These are phyloP conservation scores for Gorsachius magnificus DNA, from an alignment of 2,797 vertebrate genomes.

Conservation along the genomic window DNA sequence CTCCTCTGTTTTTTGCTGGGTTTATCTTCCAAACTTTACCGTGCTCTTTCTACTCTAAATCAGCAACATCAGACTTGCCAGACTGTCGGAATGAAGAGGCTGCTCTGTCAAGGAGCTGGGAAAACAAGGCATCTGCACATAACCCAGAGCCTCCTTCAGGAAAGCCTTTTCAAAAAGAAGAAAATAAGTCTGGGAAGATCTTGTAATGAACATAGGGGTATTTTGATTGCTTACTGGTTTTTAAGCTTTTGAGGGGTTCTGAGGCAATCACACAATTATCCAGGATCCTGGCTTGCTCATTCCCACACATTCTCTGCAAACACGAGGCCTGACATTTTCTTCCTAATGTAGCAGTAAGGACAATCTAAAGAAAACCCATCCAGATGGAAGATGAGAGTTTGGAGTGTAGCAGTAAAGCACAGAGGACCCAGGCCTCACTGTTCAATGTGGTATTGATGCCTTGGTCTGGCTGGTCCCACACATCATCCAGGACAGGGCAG, in stretches of 20 bases:
- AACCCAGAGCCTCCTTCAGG: not conserved
- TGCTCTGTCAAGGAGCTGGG: not conserved
- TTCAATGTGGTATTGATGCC: not conserved
- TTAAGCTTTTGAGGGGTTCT: not conserved
- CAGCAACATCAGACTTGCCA: not conserved
- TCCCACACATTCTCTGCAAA: not conserved
- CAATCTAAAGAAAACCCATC: not conserved
- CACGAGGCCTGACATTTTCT: not conserved
- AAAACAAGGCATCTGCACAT: not conserved
- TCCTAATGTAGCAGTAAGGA: not conserved
- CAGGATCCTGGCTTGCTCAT: not conserved
- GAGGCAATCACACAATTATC: not conserved
- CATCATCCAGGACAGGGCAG: accelerated
- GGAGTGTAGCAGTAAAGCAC: not conserved
- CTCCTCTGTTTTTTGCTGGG: not conserved
- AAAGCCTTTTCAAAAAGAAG: not conserved
- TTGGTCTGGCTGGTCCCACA: not conserved
- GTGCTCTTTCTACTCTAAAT: not conserved
- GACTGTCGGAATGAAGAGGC: not conserved
- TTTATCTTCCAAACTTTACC: not conserved
- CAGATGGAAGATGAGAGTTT: not conserved
- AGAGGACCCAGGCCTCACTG: not conserved
- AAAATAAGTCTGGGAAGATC: not conserved
- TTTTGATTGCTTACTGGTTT: not conserved
- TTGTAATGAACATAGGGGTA: not conserved